Evolutionary conservation across 2,797 vertebrate genomes (phyloP).

Genomic region (Hyperoplus lanceolatus): DNA sequence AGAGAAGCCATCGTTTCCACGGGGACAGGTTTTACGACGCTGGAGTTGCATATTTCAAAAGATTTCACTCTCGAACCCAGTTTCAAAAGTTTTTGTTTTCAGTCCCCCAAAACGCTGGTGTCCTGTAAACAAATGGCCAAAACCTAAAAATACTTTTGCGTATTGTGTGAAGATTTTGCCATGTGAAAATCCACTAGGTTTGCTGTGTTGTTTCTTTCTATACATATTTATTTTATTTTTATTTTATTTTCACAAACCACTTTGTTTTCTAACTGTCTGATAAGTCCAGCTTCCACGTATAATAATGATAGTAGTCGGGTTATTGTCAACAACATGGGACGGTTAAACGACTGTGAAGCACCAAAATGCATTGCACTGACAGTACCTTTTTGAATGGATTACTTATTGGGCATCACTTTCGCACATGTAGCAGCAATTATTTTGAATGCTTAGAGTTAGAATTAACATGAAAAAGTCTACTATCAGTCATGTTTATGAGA

Average conservation of each 20-base stretch:
- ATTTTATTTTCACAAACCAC: neutral
- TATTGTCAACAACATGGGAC: constrained; percentile 5
- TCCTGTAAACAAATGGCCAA: too few species aligned
- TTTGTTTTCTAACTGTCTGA: neutral
- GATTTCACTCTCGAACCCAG: too few species aligned
- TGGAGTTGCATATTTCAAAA: too few species aligned
- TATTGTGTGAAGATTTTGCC: too few species aligned
- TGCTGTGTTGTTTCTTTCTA: neutral
- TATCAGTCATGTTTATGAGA: neutral
- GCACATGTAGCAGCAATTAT: constrained; percentile 6
- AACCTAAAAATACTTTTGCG: too few species aligned
- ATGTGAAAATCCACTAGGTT: too few species aligned
- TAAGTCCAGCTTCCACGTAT: neutral
- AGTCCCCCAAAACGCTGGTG: too few species aligned
- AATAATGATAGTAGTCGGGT: neutral
- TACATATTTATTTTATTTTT: neutral
- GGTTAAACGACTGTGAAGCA: constrained; percentile 30
- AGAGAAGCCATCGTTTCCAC: too few species aligned
- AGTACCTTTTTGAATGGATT: neutral
- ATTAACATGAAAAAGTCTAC: neutral
- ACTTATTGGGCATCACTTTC: neutral
- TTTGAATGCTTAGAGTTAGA: neutral
- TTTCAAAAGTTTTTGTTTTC: too few species aligned
- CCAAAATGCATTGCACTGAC: constrained; percentile 43
- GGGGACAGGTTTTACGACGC: too few species aligned